Evolutionary conservation across 2,113 vertebrate species (phyloP).

Genomic region (Geococcyx californianus): DNA sequence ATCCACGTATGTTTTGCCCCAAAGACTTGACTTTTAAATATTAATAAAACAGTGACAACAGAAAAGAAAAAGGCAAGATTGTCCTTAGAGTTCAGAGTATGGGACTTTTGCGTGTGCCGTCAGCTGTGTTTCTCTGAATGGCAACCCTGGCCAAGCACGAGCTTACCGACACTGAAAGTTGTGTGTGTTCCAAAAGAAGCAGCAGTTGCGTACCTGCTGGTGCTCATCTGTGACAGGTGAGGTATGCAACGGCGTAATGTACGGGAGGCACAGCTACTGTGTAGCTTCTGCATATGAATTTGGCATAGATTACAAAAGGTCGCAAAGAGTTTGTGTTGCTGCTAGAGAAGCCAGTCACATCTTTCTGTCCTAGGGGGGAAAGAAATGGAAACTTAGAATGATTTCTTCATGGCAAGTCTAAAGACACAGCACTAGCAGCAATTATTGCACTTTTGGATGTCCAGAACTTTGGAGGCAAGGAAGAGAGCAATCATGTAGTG

Average conservation of each 20-base stretch:
- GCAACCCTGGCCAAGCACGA: fast-evolving
- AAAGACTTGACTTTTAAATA: background rate
- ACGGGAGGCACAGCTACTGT: background rate
- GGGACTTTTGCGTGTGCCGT: background rate
- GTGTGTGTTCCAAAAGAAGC: background rate
- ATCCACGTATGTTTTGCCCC: background rate
- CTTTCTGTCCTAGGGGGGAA: background rate
- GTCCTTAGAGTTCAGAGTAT: background rate
- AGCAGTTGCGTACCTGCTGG: background rate
- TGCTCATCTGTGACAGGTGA: background rate
- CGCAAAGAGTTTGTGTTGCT: background rate
- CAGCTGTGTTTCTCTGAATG: background rate
- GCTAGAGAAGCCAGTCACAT: background rate
- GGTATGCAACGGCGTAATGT: too few relatives aligned
- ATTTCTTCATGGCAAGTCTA: background rate
- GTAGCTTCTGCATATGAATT: background rate
- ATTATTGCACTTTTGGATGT: background rate
- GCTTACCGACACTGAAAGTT: background rate
- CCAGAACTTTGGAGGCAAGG: background rate
- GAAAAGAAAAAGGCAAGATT: background rate
- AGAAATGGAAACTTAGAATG: background rate
- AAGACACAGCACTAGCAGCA: background rate
- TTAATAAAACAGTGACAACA: background rate
- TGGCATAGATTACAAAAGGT: background rate
- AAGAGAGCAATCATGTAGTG: fast-evolving